Evolutionary conservation across 2,113 vertebrate species (phyloP).

Genomic region (Zeus faber): DNA sequence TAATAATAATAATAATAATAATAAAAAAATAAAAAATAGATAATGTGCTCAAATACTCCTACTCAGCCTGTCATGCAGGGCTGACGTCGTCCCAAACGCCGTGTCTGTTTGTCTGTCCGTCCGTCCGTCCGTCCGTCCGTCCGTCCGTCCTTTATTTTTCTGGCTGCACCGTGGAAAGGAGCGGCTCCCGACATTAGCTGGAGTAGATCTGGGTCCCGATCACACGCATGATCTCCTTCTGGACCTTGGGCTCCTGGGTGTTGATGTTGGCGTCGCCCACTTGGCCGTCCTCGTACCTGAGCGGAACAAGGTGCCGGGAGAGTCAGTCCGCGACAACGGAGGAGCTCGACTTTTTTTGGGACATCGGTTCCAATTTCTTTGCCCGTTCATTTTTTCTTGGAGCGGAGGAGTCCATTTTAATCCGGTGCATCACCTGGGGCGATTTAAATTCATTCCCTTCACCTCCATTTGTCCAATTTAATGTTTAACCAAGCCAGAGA

Average conservation of each 20-base stretch:
- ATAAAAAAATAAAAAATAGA: neutral
- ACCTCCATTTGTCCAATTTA: no score
- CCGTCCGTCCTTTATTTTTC: neutral
- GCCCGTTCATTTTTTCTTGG: no score
- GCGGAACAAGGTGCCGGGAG: neutral
- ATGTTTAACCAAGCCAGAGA: no score
- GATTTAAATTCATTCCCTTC: no score
- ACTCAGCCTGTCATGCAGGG: neutral
- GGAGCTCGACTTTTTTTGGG: no score
- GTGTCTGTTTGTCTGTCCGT: neutral
- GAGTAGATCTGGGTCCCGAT: slow-evolving; percentile 99
- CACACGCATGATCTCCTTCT: slow-evolving; percentile 99
- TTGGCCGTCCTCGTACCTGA: slow-evolving; percentile 97
- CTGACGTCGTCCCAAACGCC: neutral
- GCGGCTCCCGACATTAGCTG: slow-evolving; percentile 79
- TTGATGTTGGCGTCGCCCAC: slow-evolving; percentile 99
- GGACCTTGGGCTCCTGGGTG: slow-evolving; percentile 99
- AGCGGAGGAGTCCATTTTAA: no score
- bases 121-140: neutral
- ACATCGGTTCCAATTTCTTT: no score
- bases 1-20: neutral
- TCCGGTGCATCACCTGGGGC: no score
- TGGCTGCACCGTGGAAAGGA: neutral
- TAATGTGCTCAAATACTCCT: no score
- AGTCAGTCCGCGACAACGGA: neutral